Base-by-base conservation (phyloP, 2,113 vertebrate genomes). In the Agelaius phoeniceus region DNA sequence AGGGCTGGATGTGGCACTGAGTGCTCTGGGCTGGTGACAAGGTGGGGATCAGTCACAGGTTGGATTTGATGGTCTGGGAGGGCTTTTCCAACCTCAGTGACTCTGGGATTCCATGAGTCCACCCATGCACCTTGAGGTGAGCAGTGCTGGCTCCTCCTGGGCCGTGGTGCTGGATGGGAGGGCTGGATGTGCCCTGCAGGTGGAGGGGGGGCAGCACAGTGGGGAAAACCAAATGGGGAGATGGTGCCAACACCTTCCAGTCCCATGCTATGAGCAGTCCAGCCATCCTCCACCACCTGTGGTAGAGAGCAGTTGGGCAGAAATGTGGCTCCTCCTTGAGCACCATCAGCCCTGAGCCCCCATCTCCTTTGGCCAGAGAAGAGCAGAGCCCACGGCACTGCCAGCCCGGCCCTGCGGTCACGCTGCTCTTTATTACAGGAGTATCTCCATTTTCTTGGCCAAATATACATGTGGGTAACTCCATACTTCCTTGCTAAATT, bases 401-500 rank as follows among this genome's bases (percentile, higher is more conserved):
- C 71, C 1, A 0, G 46, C 37, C 41, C 0, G 0, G 49, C 49
- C 30, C 41, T 27, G 78, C 2, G 4, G 51, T 74, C 77, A 48
- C 15, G 1, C 30, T 3, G 10, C 30, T 80, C 43, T 54, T 30
- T n/a, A 9, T 35, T 31, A 10, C 26, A 33, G 30, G 33, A 67
- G 7, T 20, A 51, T 77, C 71, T 58, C 46, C n/a, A 3, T 83
- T 73, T 76, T 77, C 71, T 76, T 85, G 78, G 71, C 78, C 33
- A 76, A 46, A 75, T 58, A 13, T 16, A 5, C 2, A 2, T 13
- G 43, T 74, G 75, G 92, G 82, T 90, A 93, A 93, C 76, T 80
- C 72, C 85, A 88, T 59, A 66, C 35, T 95, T 96, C 90, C 84
- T 76, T 89, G 81, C 41, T 80, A 69, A 94, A 95, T 88, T 88